A percentile compares a stretch with the other conserved stretches of the same genome.
Conservation (phyloP, 2,797 vertebrate genomes). For the Ciconia nigra region DNA sequence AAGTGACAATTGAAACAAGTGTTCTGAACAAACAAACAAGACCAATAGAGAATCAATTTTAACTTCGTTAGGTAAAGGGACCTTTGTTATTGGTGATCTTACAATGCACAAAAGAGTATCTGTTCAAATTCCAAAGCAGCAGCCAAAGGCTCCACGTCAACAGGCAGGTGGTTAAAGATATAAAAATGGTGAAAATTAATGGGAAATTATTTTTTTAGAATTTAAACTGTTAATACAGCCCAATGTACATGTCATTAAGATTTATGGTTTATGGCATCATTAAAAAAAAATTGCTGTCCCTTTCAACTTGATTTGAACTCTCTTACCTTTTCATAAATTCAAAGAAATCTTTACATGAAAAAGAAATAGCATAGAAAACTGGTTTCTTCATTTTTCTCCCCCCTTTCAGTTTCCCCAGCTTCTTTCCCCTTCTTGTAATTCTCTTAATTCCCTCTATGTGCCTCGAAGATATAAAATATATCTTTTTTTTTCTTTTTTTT, state of each 20-base stretch:
- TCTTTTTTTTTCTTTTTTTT: too few species aligned
- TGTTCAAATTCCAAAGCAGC: background rate
- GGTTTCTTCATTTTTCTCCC: background rate
- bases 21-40: constrained; percentile 2
- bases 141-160: background rate
- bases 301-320: background rate
- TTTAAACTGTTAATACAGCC: background rate
- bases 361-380: background rate
- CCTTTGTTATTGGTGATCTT: background rate
- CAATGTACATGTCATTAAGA: background rate
- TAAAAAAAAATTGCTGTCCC: background rate
- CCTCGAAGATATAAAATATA: background rate
- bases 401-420: background rate
- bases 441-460: background rate
- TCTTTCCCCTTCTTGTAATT: background rate
- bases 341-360: background rate
- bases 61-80: background rate
- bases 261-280: background rate
- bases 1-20: constrained; percentile 21
- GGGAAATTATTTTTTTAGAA: background rate
- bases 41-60: background rate
- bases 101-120: background rate
- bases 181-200: background rate
- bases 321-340: background rate
- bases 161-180: background rate